Conservation (phyloP, 2,888 invertebrate genomes). For the Drosophila ezoana region DNA sequence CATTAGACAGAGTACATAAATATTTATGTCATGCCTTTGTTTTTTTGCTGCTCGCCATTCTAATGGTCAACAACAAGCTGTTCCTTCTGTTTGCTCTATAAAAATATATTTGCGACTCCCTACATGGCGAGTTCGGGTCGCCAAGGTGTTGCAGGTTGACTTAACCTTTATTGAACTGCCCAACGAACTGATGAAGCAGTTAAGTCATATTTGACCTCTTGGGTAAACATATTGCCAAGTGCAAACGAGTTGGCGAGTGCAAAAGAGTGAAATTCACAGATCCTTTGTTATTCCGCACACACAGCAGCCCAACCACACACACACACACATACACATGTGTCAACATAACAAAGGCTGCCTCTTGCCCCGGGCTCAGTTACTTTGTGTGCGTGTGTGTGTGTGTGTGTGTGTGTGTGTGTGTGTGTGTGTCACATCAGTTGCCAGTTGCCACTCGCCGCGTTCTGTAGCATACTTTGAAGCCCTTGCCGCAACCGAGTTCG, state of each 20-base stretch:
- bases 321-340: constrained; percentile 21
- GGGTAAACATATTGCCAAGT: constrained; percentile 26
- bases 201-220: constrained; percentile 37
- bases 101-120: constrained; percentile 22
- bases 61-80: background rate
- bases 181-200: constrained; percentile 15
- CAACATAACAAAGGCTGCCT: constrained; percentile 58
- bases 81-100: constrained; percentile 18
- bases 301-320: constrained; percentile 1
- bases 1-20: background rate
- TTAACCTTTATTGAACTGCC: constrained; percentile 48
- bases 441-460: constrained; percentile 52
- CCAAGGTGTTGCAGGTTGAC: constrained; percentile 36
- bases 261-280: constrained; percentile 44
- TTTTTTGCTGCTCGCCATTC: background rate
- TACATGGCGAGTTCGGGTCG: background rate
- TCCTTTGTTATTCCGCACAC: constrained; percentile 36
- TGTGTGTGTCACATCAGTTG: constrained; percentile 46
- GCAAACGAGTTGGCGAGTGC: constrained; percentile 16
- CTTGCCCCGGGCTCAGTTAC: constrained; percentile 50
- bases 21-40: background rate
- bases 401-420: too few relatives aligned
- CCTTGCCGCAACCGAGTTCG: constrained; percentile 28
- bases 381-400: constrained; percentile 24
- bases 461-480: constrained; percentile 65